phyloP scores from a whole-genome alignment of 2,113 vertebrate genomes.

The Pluvianellus socialis region DNA sequence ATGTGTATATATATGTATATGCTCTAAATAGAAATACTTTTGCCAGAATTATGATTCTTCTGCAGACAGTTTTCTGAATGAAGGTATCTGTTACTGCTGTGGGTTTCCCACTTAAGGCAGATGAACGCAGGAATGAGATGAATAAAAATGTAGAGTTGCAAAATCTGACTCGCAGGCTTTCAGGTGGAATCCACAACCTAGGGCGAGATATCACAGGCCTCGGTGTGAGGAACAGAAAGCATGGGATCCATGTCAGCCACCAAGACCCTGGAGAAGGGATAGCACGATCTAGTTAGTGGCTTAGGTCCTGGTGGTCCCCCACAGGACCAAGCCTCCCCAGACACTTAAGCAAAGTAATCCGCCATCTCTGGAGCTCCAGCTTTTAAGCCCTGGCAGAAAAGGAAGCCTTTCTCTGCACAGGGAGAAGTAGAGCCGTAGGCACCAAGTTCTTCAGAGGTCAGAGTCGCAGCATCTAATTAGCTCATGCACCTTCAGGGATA shows the following conservation, averaged over 20 bases:
- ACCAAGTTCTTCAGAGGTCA: neutral
- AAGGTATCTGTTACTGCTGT: neutral
- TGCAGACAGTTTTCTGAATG: slow-evolving; percentile 19
- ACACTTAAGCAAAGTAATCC: neutral
- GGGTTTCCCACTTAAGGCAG: neutral
- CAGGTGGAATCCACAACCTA: neutral
- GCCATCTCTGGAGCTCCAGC: neutral
- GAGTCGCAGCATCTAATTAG: neutral
- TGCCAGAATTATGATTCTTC: neutral
- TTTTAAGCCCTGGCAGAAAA: neutral
- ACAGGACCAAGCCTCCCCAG: neutral
- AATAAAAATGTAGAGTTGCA: neutral
- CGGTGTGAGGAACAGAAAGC: neutral
- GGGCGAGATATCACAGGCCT: neutral
- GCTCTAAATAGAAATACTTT: neutral
- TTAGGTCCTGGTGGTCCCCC: neutral
- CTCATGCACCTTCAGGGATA: neutral
- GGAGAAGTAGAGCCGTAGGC: neutral
- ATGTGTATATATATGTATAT: neutral
- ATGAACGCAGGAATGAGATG: neutral
- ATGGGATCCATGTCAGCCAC: neutral
- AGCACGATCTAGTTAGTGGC: neutral
- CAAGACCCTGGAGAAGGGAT: neutral
- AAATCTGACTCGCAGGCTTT: neutral
- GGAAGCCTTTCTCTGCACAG: rapidly evolving